A percentile compares a stretch with the other conserved stretches of the same genome.
Evolutionary conservation across 2,113 vertebrate species (phyloP).

Genomic region (Forbesichthys papilliferus): DNA sequence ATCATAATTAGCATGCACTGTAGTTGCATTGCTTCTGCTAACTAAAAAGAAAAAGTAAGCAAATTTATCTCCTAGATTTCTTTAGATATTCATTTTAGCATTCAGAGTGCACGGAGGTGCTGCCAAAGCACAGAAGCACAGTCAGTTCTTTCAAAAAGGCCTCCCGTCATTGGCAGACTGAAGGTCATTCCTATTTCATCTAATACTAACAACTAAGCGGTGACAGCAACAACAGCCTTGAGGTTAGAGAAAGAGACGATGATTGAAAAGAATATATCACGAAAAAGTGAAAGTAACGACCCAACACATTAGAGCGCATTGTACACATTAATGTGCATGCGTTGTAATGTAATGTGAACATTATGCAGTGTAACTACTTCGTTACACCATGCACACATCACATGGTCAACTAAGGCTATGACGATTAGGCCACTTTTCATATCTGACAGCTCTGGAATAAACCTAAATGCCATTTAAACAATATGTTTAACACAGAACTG

Average conservation of each 20-base stretch:
- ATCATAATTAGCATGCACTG: constrained; percentile 47
- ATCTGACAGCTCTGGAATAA: too few relatives aligned
- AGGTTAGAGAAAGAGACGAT: not conserved
- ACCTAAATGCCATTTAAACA: too few relatives aligned
- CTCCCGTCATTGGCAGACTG: constrained; percentile 38
- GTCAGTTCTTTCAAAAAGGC: constrained; percentile 34
- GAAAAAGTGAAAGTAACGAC: not conserved
- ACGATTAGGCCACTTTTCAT: too few relatives aligned
- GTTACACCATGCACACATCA: too few relatives aligned
- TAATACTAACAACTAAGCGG: not conserved
- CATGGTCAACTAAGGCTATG: too few relatives aligned
- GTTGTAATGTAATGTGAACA: too few relatives aligned
- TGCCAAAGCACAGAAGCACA: constrained; percentile 35
- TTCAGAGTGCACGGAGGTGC: too few relatives aligned
- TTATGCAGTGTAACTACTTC: too few relatives aligned
- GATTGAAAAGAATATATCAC: not conserved
- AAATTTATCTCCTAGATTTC: constrained; percentile 39
- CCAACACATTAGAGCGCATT: too few relatives aligned
- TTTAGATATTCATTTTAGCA: constrained; percentile 46
- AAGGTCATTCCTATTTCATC: constrained; percentile 43
- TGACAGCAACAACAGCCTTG: constrained; percentile 3
- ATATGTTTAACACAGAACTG: too few relatives aligned
- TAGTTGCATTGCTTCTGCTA: constrained; percentile 22
- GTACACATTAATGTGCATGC: too few relatives aligned
- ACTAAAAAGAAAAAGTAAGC: constrained; percentile 50